Conservation (phyloP, 2,888 invertebrate species). For the Nephrotoma appendiculata region DNA sequence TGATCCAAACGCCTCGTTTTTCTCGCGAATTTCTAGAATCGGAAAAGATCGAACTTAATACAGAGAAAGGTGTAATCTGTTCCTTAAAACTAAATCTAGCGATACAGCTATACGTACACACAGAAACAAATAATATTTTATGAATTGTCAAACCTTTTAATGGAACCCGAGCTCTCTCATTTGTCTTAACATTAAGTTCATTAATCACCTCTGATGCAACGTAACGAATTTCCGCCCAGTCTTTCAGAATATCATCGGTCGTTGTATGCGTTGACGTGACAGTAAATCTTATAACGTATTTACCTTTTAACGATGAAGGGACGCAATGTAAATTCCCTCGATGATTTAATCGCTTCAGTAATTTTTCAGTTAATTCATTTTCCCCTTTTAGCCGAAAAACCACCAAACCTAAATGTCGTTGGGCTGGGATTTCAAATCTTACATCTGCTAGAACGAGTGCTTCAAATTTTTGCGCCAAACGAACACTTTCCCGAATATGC, state of each 20-base stretch:
- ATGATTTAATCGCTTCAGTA: slow-evolving; percentile 76
- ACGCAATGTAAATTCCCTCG: slow-evolving; percentile 86
- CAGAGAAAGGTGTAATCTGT: slow-evolving; percentile 4
- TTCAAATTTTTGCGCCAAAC: slow-evolving; percentile 82
- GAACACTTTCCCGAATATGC: slow-evolving; percentile 86
- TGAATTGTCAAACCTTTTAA: slow-evolving; percentile 46
- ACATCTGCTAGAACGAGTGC: slow-evolving; percentile 65
- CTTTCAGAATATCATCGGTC: slow-evolving; percentile 58
- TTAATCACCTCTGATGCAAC: slow-evolving; percentile 57
- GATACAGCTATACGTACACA: not conserved
- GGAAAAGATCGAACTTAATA: slow-evolving; percentile 16
- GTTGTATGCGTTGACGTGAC: slow-evolving; percentile 81
- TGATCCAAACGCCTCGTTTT: slow-evolving; percentile 81
- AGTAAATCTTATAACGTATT: slow-evolving; percentile 80
- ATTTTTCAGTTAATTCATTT: slow-evolving; percentile 72
- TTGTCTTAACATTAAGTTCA: slow-evolving; percentile 40
- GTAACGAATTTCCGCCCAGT: slow-evolving; percentile 73
- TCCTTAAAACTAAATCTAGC: not conserved
- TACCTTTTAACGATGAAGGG: slow-evolving; percentile 80
- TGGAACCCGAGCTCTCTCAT: slow-evolving; percentile 49
- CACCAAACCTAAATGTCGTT: slow-evolving; percentile 75
- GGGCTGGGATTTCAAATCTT: slow-evolving; percentile 81
- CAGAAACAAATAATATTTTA: not conserved
- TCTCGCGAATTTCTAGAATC: slow-evolving; percentile 57
- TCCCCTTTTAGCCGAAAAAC: slow-evolving; percentile 79